Conservation (phyloP, 2,113 vertebrate species). For the Tympanuchus pallidicinctus region DNA sequence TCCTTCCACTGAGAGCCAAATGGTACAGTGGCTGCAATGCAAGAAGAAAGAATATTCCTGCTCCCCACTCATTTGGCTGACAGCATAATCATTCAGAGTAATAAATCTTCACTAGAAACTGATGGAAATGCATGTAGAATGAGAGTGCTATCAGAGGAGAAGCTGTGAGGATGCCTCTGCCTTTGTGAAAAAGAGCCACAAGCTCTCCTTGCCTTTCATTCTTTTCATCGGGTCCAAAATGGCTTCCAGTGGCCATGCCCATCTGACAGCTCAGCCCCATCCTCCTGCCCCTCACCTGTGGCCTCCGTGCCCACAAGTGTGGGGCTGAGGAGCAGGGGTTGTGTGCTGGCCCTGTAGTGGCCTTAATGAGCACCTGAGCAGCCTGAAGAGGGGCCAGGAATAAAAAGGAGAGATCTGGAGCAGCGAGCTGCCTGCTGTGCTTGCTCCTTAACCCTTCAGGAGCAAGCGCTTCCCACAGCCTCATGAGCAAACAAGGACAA, state of each 20-base stretch:
- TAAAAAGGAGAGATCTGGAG: constrained; percentile 21
- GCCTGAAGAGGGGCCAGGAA: background rate
- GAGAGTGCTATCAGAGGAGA: constrained; percentile 6
- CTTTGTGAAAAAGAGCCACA: background rate
- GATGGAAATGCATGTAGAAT: constrained; percentile 13
- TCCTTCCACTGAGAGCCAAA: constrained; percentile 30
- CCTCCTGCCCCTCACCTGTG: background rate
- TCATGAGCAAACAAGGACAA: constrained; percentile 26
- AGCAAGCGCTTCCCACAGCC: background rate
- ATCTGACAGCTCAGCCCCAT: fast-evolving
- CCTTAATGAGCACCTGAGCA: background rate
- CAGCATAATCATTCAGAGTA: background rate
- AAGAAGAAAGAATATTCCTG: constrained; percentile 42
- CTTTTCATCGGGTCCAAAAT: background rate
- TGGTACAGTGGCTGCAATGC: background rate
- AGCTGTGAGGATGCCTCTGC: background rate
- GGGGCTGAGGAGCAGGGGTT: background rate
- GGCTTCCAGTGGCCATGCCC: background rate
- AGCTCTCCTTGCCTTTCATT: background rate
- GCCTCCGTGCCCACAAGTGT: fast-evolving
- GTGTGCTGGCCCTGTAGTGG: background rate
- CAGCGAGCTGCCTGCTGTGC: constrained; percentile 39
- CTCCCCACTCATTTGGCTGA: constrained; percentile 32
- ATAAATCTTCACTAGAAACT: constrained; percentile 61
- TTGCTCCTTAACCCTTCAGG: constrained; percentile 45